Evolutionary conservation across 2,113 vertebrate species (phyloP), one percentile per base, ranked within the genome.

Genomic region (Petromus typicus): DNA sequence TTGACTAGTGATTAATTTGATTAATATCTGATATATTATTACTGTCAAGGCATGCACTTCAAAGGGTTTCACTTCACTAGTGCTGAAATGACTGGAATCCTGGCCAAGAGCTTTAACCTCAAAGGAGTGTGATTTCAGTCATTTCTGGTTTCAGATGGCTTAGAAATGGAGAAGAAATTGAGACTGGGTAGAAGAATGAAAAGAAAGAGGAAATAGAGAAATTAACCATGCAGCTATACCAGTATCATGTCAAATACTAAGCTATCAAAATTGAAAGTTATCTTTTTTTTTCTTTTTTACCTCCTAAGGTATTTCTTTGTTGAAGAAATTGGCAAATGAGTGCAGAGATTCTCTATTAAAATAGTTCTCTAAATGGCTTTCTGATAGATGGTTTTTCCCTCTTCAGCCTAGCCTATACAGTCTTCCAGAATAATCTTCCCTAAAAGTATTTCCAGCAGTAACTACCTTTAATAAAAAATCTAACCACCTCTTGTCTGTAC

Each of bases 21-120:
- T 59, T 93, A 94, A 94, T 96, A 93, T 90, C 54, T 91, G 61
- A 48, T 80, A 43, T 86, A 57, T 78, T 34, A 71, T 90, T 48
- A 81, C 51, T 84, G 87, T 73, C 34, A 7, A 3, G 66, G 57
- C 63, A 75, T 0, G 0, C 30, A 86, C 86, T 54, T 43, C 89
- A 96, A 95, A 88, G 92, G 73, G 54, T 54, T 86, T 43, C 67
- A 40, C 27, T 90, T 61, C 66, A 80, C 85, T 78, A 94, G 93
- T 88, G 69, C 79, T 92, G 94, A 97, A 91, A 88, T 80, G 54
- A 48, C 37, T 90, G 78, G 71, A 79, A 73, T 84, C 63, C 78
- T 86, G 51, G 94, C 89, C 81, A 87, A 86, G 73, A 95, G 67
- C 45, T 93, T 97, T 59, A 95, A 86, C 91, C 97, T 94, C 94